Evolutionary conservation across 2,888 invertebrate species (phyloP).

Genomic region (Philopedon plagiatum): DNA sequence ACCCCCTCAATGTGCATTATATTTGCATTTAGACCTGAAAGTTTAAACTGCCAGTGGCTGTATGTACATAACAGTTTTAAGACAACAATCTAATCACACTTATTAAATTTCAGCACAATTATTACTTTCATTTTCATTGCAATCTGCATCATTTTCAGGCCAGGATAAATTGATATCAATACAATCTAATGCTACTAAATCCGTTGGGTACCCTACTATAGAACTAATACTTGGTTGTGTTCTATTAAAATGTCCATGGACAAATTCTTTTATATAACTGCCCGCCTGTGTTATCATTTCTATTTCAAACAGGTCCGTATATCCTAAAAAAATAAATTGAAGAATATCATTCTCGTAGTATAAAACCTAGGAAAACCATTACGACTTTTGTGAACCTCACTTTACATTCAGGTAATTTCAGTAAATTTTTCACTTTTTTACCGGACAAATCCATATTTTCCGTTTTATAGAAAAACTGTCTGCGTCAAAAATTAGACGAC

Average conservation of each 20-base stretch:
- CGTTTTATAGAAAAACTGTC: too few species aligned
- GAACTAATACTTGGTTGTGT: conserved; percentile 84
- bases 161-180: conserved; percentile 48
- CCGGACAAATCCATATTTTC: too few species aligned
- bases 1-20: too few species aligned
- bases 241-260: conserved; percentile 95
- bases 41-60: too few species aligned
- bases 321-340: conserved; percentile 68
- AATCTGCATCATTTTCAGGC: conserved; percentile 34
- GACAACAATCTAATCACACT: background rate
- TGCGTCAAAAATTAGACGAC: too few species aligned
- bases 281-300: conserved; percentile 89
- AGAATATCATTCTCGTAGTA: too few species aligned
- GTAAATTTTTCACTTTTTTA: too few species aligned
- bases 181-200: conserved; percentile 75
- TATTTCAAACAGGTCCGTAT: conserved; percentile 75
- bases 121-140: background rate
- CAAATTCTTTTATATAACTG: conserved; percentile 97
- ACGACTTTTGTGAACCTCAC: too few species aligned
- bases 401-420: too few species aligned
- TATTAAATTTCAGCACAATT: background rate
- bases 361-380: too few species aligned
- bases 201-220: conserved; percentile 79
- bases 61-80: too few species aligned
- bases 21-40: too few species aligned